Conservation (phyloP, 1,140 invertebrate species). For the Drosophila ercepeae region DNA sequence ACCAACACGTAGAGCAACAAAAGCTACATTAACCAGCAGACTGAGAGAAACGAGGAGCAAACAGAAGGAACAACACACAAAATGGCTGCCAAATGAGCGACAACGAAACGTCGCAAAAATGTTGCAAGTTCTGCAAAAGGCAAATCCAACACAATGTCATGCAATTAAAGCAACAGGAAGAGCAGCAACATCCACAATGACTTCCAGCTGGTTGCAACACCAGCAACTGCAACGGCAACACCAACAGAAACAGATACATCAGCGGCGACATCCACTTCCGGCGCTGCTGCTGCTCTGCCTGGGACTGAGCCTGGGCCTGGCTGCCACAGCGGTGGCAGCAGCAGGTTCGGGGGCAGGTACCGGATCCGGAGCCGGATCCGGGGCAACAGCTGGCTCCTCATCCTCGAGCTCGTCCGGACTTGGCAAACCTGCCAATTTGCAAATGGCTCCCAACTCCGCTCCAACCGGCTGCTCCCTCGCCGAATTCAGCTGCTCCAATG, state of each 20-base stretch:
- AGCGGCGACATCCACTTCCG: conserved; percentile 56
- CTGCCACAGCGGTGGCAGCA: conserved; percentile 38
- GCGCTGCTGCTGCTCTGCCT: conserved; percentile 46
- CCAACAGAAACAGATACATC: conserved; percentile 35
- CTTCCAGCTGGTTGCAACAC: conserved; percentile 48
- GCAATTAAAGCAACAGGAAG: conserved; percentile 69
- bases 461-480: conserved; percentile 87
- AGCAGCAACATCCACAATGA: conserved; percentile 46
- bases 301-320: conserved; percentile 39
- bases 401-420: conserved; percentile 26
- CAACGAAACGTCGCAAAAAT: conserved; percentile 63
- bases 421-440: conserved; percentile 57
- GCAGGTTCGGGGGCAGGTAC: conserved; percentile 16
- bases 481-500: conserved; percentile 92
- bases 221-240: conserved; percentile 31
- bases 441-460: conserved; percentile 39
- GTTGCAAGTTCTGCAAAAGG: conserved; percentile 60
- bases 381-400: conserved; percentile 31
- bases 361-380: conserved; percentile 26
- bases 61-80: conserved; percentile 32
- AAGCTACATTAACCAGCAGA: conserved; percentile 44
- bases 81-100: conserved; percentile 62
- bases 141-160: conserved; percentile 61
- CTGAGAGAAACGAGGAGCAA: conserved; percentile 50
- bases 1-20: conserved; percentile 36